Base-by-base conservation (phyloP, 2,113 vertebrate genomes). In the Microtus richardsoni region DNA sequence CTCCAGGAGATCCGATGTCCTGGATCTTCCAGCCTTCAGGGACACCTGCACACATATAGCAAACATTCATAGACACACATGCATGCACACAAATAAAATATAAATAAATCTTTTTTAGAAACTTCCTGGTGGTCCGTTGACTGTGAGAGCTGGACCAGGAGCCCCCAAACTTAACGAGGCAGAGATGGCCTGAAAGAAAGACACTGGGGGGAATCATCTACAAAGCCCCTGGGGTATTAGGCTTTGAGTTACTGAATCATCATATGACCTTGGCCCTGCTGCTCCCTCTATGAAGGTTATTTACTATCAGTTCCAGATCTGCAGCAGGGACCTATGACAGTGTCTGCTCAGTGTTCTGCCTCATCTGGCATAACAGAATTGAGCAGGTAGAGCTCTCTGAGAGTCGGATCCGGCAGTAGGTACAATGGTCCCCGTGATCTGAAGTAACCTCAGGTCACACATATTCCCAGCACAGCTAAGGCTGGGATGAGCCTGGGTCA, bases 371-470 rank as follows among this genome's bases (percentile, higher is more conserved):
- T 73, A 4, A 24, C 3, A 86, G 73, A 64, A 41, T 24, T n/a
- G 12, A 28, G 52, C 52, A 0, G 0, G 2, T 22, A 3, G 64
- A 71, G 4, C 44, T 0, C 41, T 10, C 26, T 8, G 16, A 44
- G 52, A 54, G 85, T 36, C 19, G 12, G 0, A 1, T n/a, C 7
- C 33, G 54, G 8, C 22, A 16, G 26, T 73, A 19, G 70, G n/a
- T 71, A n/a, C 54, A 58, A 39, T 1, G 0, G 6, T 44, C 44
- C 7, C 8, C 24, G 66, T 41, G n/a, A 54, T 54, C 54, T 36
- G 58, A 44, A 12, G 13, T 52, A 6, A 28, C 5, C 2, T 1
- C 1, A 0, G 0, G 5, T 6, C 5, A 5, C 7, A 19, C 14
- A 39, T 0, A 10, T 49, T 89, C 11, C 6, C 60, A 3, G 30